Percentiles rank a stretch among this genome's conserved stretches.
These are phyloP conservation scores for Chrysotoxum bicinctum DNA, from an alignment of 2,888 invertebrate species.

Conservation along the genomic window DNA sequence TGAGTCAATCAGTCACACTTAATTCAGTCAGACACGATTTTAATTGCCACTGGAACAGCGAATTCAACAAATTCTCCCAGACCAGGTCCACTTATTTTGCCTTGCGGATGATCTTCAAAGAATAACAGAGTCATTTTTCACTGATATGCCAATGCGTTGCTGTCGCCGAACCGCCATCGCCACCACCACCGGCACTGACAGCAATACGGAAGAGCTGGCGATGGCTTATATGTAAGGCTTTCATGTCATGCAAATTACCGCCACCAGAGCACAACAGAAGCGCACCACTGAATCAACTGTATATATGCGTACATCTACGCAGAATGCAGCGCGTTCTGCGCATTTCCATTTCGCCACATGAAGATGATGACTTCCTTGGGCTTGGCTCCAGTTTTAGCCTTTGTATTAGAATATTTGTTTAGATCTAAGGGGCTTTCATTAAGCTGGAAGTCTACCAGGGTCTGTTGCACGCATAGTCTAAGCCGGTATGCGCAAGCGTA, in stretches of 20 bases:
- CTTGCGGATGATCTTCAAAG: slow-evolving; percentile 37
- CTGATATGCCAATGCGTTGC: neutral
- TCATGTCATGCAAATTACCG: slow-evolving; percentile 64
- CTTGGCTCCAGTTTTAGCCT: slow-evolving; percentile 20
- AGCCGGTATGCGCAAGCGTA: slow-evolving; percentile 42
- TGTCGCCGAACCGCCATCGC: neutral
- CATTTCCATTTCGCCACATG: slow-evolving; percentile 44
- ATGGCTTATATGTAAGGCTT: slow-evolving; percentile 29
- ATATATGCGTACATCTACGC: neutral
- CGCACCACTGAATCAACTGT: slow-evolving; percentile 31
- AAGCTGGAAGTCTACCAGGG: slow-evolving; percentile 13
- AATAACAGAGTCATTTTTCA: slow-evolving; percentile 16
- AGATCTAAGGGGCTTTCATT: slow-evolving; percentile 49
- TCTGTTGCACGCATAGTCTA: slow-evolving; percentile 43
- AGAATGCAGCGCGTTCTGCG: slow-evolving; percentile 19
- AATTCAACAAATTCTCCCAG: slow-evolving; percentile 34
- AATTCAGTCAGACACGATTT: slow-evolving; percentile 47
- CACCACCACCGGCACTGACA: neutral
- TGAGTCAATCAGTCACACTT: slow-evolving; percentile 46
- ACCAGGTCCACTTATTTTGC: neutral
- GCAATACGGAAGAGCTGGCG: slow-evolving; percentile 17
- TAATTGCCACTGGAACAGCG: slow-evolving; percentile 55
- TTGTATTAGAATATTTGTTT: slow-evolving; percentile 47
- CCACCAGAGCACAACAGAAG: slow-evolving; percentile 60
- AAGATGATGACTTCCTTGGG: slow-evolving; percentile 44